These are phyloP conservation scores for Nesoenas mayeri DNA, from an alignment of 2,113 vertebrate genomes.

Conservation along the genomic window DNA sequence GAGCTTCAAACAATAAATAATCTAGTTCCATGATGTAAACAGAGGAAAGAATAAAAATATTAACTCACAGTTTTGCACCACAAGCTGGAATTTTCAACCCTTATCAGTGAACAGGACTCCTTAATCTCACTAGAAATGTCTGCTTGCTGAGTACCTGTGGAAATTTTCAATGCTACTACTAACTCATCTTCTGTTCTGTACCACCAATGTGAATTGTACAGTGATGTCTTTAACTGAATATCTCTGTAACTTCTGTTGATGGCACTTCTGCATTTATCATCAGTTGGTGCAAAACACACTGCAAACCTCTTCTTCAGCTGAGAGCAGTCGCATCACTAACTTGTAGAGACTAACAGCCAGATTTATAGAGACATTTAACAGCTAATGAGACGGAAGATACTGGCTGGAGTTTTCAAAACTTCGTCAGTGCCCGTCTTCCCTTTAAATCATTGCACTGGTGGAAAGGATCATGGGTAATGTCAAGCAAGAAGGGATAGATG, in stretches of 20 bases:
- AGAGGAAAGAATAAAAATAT: not conserved
- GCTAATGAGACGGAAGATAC: not conserved
- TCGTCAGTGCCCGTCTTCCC: fast-evolving
- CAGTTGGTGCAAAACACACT: not conserved
- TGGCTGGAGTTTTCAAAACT: not conserved
- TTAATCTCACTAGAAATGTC: not conserved
- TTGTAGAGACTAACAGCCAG: not conserved
- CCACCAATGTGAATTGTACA: not conserved
- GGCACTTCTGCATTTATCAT: not conserved
- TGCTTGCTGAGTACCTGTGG: not conserved
- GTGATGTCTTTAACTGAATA: not conserved
- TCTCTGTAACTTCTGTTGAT: not conserved
- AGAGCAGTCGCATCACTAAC: not conserved
- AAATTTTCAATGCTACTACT: not conserved
- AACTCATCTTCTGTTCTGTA: not conserved
- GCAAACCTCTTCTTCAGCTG: not conserved
- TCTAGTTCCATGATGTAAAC: not conserved
- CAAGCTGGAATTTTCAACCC: not conserved
- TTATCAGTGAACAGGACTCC: not conserved
- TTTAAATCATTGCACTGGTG: not conserved
- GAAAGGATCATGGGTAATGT: not conserved
- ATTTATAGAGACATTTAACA: not conserved
- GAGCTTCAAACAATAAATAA: not conserved
- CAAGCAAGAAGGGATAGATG: not conserved
- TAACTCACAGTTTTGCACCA: not conserved